Evolutionary conservation across 2,113 vertebrate species (phyloP).

Genomic region (Perca fluviatilis): DNA sequence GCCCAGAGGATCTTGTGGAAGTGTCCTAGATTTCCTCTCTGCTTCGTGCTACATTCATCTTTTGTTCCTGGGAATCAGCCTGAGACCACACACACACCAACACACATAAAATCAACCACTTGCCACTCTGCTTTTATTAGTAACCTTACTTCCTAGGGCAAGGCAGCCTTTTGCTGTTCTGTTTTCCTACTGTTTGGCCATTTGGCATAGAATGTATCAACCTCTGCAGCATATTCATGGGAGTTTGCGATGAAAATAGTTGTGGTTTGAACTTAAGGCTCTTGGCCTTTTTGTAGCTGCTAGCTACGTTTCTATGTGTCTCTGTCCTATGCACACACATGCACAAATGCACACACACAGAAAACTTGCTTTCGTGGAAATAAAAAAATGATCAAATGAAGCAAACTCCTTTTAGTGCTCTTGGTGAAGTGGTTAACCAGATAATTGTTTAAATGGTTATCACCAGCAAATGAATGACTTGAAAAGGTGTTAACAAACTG

Average conservation of each 20-base stretch:
- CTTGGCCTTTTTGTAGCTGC: constrained; percentile 2
- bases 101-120: constrained; percentile 26
- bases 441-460: background rate
- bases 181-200: background rate
- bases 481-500: constrained; percentile 13
- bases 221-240: constrained; percentile 19
- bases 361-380: background rate
- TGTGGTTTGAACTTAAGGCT: constrained; percentile 32
- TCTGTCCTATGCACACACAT: background rate
- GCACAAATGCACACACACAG: background rate
- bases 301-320: background rate
- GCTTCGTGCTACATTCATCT: constrained; percentile 43
- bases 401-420: background rate
- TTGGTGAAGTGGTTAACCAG: background rate
- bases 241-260: constrained; percentile 19
- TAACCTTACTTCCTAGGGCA: constrained; percentile 1
- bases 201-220: background rate
- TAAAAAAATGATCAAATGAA: background rate
- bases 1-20: constrained; percentile 64
- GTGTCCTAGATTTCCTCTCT: constrained; percentile 77
- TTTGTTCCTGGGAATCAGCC: constrained; percentile 62
- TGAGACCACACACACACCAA: constrained; percentile 27
- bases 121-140: constrained; percentile 39
- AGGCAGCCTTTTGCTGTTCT: constrained; percentile 13
- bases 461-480: background rate